A percentile compares a stretch with the other conserved stretches of the same genome.
Evolutionary conservation across 2,113 vertebrate species (phyloP).

Genomic region (Amphilophus citrinellus): DNA sequence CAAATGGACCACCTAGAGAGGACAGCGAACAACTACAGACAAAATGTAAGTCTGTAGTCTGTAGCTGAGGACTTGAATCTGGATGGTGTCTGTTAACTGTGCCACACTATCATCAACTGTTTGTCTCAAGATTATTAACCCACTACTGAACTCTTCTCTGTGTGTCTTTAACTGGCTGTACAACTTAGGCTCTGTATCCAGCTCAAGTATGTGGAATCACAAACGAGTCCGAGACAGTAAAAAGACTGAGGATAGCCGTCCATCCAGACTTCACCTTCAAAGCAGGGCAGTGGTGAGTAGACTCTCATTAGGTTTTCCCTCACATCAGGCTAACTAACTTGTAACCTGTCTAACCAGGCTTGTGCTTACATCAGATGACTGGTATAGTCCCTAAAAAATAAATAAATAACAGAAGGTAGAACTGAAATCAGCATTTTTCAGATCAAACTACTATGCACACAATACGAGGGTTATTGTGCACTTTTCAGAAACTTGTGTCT

Average conservation of each 20-base stretch:
- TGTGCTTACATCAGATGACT: neutral
- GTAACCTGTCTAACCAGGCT: neutral
- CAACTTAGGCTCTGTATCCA: slow-evolving; percentile 82
- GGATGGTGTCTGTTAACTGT: neutral
- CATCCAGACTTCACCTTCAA: slow-evolving; percentile 90
- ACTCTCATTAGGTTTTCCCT: neutral
- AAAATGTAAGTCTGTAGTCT: slow-evolving; percentile 83
- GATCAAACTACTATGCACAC: neutral
- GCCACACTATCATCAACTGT: neutral
- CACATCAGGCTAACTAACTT: neutral
- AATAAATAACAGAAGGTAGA: neutral
- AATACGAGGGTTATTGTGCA: neutral
- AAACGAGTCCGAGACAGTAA: slow-evolving; percentile 86
- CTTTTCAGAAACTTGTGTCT: neutral
- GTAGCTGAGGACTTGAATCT: neutral
- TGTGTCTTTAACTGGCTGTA: neutral
- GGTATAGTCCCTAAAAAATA: neutral
- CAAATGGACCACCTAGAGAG: slow-evolving; percentile 91
- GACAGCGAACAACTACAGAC: slow-evolving; percentile 88
- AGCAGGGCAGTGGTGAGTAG: slow-evolving; percentile 94
- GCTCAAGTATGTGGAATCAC: slow-evolving; percentile 88
- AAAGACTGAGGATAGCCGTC: slow-evolving; percentile 85
- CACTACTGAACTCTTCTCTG: neutral
- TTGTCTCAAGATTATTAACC: neutral
- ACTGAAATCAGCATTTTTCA: neutral